These are phyloP conservation scores for Microchrysa polita DNA, from an alignment of 2,888 invertebrate species.

Conservation along the genomic window DNA sequence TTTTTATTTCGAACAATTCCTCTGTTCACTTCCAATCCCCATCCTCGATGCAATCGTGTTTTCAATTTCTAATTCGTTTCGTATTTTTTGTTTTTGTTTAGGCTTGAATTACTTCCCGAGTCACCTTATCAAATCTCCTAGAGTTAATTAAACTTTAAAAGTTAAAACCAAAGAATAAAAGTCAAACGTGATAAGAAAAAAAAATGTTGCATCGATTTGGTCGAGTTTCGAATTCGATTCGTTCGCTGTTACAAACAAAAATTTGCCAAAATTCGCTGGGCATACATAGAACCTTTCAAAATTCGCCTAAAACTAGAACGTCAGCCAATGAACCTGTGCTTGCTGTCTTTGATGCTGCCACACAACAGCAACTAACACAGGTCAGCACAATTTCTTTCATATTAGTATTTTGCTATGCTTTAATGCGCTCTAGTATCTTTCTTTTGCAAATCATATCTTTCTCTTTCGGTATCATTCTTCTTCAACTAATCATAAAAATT, in stretches of 20 bases:
- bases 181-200: background rate
- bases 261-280: constrained; percentile 22
- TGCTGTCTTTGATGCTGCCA: constrained; percentile 56
- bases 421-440: background rate
- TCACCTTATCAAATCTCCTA: constrained; percentile 3
- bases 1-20: constrained; percentile 16
- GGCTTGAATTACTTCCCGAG: constrained; percentile 12
- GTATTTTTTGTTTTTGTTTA: constrained; percentile 31
- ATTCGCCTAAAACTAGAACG: constrained; percentile 5
- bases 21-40: constrained; percentile 9
- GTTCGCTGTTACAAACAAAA: constrained; percentile 3
- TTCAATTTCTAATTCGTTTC: constrained; percentile 2
- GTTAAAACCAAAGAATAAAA: background rate
- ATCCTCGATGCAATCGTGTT: constrained; percentile 21
- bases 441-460: background rate
- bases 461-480: background rate
- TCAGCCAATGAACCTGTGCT: constrained; percentile 56
- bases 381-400: constrained; percentile 57
- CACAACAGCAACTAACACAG: constrained; percentile 59
- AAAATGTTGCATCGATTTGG: constrained; percentile 63
- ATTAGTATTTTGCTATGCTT: background rate
- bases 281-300: background rate
- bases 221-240: constrained; percentile 54
- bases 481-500: background rate
- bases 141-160: background rate